A percentile compares a stretch with the other conserved stretches of the same genome.
These are phyloP conservation scores for Virgularia gustaviana DNA, from an alignment of 92 coral and sea anemone genomes.

Conservation along the genomic window DNA sequence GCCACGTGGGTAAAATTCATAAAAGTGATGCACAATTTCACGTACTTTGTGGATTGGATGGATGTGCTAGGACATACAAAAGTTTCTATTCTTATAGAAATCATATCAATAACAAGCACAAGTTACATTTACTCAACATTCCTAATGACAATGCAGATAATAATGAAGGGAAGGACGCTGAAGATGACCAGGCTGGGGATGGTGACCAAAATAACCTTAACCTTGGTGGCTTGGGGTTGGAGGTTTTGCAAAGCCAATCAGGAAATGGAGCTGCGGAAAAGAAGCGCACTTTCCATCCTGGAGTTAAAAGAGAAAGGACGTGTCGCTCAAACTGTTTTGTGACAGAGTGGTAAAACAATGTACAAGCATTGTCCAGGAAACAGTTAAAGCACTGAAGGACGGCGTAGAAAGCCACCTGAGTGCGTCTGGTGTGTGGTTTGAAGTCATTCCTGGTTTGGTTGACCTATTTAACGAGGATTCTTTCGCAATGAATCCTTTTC, in stretches of 20 bases:
- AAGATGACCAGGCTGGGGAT: too few relatives aligned
- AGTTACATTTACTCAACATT: neutral
- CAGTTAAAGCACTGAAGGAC: neutral
- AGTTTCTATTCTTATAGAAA: neutral
- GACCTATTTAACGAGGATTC: slow-evolving; percentile 9
- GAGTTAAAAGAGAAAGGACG: too few relatives aligned
- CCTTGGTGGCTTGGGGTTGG: too few relatives aligned
- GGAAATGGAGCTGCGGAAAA: too few relatives aligned
- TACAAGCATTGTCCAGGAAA: slow-evolving; percentile 6
- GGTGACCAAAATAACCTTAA: too few relatives aligned
- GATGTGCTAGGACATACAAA: neutral
- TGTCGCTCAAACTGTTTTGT: too few relatives aligned
- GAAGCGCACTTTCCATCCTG: too few relatives aligned
- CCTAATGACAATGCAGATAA: too few relatives aligned
- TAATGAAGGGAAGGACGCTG: too few relatives aligned
- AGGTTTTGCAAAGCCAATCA: too few relatives aligned
- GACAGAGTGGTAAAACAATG: too few relatives aligned
- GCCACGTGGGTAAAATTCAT: neutral
- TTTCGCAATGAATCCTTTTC: slow-evolving; percentile 1
- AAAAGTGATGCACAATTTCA: neutral
- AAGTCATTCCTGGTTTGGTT: slow-evolving; percentile 1
- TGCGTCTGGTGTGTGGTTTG: neutral
- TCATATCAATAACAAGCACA: neutral
- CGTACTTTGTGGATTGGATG: slow-evolving; percentile 3
- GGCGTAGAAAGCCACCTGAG: neutral